These are phyloP conservation scores for Mechanitis messenoides DNA, from an alignment of 2,888 invertebrate genomes.

Conservation along the genomic window DNA sequence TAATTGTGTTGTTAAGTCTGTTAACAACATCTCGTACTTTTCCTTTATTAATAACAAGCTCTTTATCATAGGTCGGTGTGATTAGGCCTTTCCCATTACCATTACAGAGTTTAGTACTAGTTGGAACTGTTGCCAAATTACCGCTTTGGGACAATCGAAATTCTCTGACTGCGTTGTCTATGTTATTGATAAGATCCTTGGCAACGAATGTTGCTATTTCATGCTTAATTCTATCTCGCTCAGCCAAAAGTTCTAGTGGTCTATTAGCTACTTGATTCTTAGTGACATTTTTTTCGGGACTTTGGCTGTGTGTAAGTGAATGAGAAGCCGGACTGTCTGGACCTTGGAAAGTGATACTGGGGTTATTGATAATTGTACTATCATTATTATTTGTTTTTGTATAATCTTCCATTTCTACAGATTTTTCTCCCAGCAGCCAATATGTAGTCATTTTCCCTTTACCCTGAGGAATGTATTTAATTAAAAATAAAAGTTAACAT, in stretches of 20 bases:
- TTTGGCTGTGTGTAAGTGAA: conserved; percentile 59
- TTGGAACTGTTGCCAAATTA: conserved; percentile 40
- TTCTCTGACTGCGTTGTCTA: conserved; percentile 62
- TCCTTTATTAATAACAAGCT: conserved; percentile 66
- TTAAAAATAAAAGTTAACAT: conserved; percentile 5
- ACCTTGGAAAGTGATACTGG: conserved; percentile 70
- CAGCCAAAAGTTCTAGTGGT: conserved; percentile 52
- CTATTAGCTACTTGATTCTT: conserved; percentile 45
- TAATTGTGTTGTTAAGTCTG: conserved; percentile 58
- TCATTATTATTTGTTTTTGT: conserved; percentile 40
- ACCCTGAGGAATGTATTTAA: conserved; percentile 75
- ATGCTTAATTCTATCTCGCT: conserved; percentile 65
- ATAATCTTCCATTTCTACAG: conserved; percentile 33
- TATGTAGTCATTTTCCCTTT: conserved; percentile 93
- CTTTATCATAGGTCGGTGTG: conserved; percentile 66
- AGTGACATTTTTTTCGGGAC: conserved; percentile 53
- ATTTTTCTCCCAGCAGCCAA: conserved; percentile 86
- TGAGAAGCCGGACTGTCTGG: conserved; percentile 70
- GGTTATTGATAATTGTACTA: conserved; percentile 46
- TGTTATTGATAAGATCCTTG: conserved; percentile 67
- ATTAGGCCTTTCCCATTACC: conserved; percentile 55
- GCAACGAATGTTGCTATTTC: conserved; percentile 70
- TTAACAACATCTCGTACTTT: conserved; percentile 71
- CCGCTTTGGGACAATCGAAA: conserved; percentile 65
- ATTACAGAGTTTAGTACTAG: conserved; percentile 41